phyloP scores from a whole-genome alignment of 1,140 invertebrate species.

The Conus betulinus region DNA sequence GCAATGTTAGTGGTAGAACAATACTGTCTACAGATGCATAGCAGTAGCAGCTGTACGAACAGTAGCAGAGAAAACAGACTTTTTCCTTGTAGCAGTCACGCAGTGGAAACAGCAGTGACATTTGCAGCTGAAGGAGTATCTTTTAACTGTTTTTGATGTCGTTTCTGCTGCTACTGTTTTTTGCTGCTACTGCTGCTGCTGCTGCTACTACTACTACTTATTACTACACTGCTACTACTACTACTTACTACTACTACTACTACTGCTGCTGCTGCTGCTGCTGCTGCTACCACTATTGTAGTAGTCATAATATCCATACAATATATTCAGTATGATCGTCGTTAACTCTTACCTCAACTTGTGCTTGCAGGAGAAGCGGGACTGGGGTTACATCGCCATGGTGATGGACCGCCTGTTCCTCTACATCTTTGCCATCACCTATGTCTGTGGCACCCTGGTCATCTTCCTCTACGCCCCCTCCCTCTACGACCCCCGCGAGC shows the following conservation, averaged over 20 bases:
- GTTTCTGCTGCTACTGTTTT: no score
- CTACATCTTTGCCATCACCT: constrained; percentile 96
- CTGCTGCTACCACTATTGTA: neutral
- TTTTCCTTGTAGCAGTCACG: no score
- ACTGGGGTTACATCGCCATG: constrained; percentile 99
- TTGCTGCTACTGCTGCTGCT: no score
- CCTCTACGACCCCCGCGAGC: constrained; percentile 94
- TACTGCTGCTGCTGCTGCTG: neutral
- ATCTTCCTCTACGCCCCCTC: constrained; percentile 97
- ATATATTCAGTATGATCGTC: neutral
- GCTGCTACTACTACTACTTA: no score
- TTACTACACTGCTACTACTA: neutral
- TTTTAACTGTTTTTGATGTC: no score
- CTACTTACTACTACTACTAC: no score
- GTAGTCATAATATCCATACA: neutral
- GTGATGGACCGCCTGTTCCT: constrained; percentile 98
- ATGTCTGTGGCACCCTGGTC: constrained; percentile 84
- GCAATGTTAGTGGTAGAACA: no score
- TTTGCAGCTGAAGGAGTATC: neutral
- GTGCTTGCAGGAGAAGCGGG: constrained; percentile 77
- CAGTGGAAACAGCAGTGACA: neutral
- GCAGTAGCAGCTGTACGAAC: no score
- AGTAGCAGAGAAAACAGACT: no score
- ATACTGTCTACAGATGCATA: no score
- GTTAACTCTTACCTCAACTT: neutral